These are phyloP conservation scores for Reinhardtius hippoglossoides DNA, from an alignment of 2,113 vertebrate species.

Conservation along the genomic window DNA sequence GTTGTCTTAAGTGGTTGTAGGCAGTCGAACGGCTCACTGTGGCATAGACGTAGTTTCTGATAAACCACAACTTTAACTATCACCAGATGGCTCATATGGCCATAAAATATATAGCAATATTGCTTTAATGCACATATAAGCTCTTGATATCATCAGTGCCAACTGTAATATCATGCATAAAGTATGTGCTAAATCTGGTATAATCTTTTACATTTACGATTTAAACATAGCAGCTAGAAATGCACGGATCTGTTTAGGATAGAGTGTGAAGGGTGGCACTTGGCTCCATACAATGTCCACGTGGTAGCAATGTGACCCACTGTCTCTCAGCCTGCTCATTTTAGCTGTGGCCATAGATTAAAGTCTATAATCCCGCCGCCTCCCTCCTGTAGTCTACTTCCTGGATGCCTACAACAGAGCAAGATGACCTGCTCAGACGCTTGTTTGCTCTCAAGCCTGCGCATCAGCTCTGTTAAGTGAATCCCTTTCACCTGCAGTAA, in stretches of 20 bases:
- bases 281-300: slow-evolving; percentile 5
- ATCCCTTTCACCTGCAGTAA: slow-evolving; percentile 44
- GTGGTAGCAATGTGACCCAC: slow-evolving; percentile 50
- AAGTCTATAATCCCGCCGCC: slow-evolving; percentile 67
- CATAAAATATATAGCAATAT: slow-evolving; percentile 19
- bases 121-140: slow-evolving; percentile 48
- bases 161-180: neutral
- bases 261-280: neutral
- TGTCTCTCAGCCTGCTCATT: slow-evolving; percentile 57
- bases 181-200: slow-evolving; percentile 27
- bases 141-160: neutral
- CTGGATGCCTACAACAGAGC: slow-evolving; percentile 33
- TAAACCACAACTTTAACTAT: slow-evolving; percentile 18
- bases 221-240: slow-evolving; percentile 13
- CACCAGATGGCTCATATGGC: slow-evolving; percentile 32
- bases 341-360: slow-evolving; percentile 66
- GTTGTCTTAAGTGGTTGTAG: neutral
- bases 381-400: slow-evolving; percentile 48
- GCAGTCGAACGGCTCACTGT: neutral
- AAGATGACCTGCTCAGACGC: slow-evolving; percentile 28
- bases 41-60: slow-evolving; percentile 3
- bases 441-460: slow-evolving; percentile 56
- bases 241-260: slow-evolving; percentile 1
- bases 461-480: slow-evolving; percentile 27
- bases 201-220: slow-evolving; percentile 46